Conservation (phyloP, 2,113 vertebrate species). For the Thalassoma bifasciatum region DNA sequence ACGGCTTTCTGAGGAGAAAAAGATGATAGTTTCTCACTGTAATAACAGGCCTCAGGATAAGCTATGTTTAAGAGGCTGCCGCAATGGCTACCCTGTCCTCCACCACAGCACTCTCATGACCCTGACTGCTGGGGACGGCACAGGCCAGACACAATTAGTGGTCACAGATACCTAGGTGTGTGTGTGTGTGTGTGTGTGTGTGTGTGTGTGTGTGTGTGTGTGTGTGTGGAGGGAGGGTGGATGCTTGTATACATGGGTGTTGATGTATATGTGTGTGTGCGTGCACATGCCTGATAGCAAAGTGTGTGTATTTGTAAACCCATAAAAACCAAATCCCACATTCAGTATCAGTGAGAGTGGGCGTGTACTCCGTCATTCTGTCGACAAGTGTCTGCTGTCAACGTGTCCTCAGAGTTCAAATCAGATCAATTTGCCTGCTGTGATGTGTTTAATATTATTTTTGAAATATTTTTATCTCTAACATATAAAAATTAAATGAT, state of each 20-base stretch:
- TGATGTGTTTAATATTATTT: no score
- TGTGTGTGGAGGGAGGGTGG: slow-evolving; percentile 11
- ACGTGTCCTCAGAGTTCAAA: slow-evolving; percentile 28
- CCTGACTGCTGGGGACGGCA: slow-evolving; percentile 66
- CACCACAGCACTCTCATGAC: slow-evolving; percentile 72
- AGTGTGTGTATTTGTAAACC: slow-evolving; percentile 41
- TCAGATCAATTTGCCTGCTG: not conserved
- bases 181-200: slow-evolving; percentile 51
- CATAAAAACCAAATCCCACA: slow-evolving; percentile 67
- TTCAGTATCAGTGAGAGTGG: slow-evolving; percentile 59
- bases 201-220: slow-evolving; percentile 45
- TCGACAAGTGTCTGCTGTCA: slow-evolving; percentile 33
- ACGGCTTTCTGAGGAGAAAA: slow-evolving; percentile 75
- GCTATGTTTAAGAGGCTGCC: slow-evolving; percentile 82
- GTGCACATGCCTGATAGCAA: slow-evolving; percentile 2
- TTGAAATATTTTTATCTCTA: no score
- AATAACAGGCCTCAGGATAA: slow-evolving; percentile 87
- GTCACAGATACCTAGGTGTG: slow-evolving; percentile 72
- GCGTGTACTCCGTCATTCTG: slow-evolving; percentile 40
- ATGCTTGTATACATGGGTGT: not conserved
- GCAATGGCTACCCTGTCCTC: slow-evolving; percentile 74
- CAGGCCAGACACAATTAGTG: slow-evolving; percentile 78
- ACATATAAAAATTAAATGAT: no score
- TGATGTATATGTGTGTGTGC: slow-evolving; percentile 14
- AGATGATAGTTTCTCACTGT: slow-evolving; percentile 89